phyloP scores from a whole-genome alignment of 2,797 vertebrate species.

The Pelodytes ibericus region DNA sequence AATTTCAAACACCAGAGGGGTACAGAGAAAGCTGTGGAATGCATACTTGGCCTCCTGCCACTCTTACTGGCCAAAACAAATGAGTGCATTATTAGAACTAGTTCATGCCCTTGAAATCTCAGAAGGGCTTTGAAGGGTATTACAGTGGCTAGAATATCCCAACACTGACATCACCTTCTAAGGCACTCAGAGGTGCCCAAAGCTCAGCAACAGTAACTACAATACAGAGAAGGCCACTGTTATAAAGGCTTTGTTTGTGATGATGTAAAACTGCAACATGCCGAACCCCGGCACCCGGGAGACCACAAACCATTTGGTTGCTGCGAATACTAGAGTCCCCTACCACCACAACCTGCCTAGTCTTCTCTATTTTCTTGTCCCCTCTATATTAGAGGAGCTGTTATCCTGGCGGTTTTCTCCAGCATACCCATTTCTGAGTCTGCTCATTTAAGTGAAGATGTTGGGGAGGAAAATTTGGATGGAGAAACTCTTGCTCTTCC shows the following conservation, averaged over 20 bases:
- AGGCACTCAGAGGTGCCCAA: slow-evolving; percentile 20
- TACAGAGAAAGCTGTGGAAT: slow-evolving; percentile 39
- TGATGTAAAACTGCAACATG: too few relatives aligned
- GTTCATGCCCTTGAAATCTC: slow-evolving; percentile 57
- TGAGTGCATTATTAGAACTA: slow-evolving; percentile 43
- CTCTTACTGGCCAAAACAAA: slow-evolving; percentile 61
- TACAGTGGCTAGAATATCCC: slow-evolving; percentile 31
- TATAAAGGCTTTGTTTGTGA: neutral
- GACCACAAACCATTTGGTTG: too few relatives aligned
- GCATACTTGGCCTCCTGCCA: slow-evolving; percentile 61
- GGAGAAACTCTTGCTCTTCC: too few relatives aligned
- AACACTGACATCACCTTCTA: slow-evolving; percentile 17
- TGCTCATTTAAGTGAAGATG: too few relatives aligned
- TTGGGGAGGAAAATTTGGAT: too few relatives aligned
- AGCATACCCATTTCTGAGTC: too few relatives aligned
- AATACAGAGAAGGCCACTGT: slow-evolving; percentile 19
- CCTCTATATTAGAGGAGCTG: too few relatives aligned
- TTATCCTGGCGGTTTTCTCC: too few relatives aligned
- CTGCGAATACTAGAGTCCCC: too few relatives aligned
- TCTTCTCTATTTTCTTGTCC: too few relatives aligned
- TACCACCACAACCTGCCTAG: too few relatives aligned
- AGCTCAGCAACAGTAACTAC: slow-evolving; percentile 35
- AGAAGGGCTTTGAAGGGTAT: slow-evolving; percentile 43
- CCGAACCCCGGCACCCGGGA: too few relatives aligned
- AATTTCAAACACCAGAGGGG: slow-evolving; percentile 11